Evolutionary conservation across 2,797 vertebrate genomes (phyloP).

Genomic region (Aulostomus chinensis): DNA sequence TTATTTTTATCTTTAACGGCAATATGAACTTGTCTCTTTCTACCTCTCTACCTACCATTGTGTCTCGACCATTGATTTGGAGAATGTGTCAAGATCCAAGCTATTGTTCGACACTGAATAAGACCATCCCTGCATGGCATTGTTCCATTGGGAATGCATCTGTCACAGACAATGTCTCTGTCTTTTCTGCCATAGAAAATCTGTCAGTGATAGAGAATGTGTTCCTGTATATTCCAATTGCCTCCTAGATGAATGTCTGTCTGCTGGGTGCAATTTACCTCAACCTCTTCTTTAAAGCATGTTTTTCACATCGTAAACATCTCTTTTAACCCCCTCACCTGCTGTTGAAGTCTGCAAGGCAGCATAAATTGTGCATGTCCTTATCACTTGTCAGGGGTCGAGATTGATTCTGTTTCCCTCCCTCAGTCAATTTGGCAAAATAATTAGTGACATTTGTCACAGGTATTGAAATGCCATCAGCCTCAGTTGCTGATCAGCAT

Average conservation of each 20-base stretch:
- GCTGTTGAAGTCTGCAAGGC: no score
- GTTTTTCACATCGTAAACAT: slow-evolving; percentile 15
- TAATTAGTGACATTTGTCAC: slow-evolving; percentile 51
- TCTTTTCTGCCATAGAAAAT: slow-evolving; percentile 55
- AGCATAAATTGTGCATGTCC: slow-evolving; percentile 20
- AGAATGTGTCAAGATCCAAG: slow-evolving; percentile 64
- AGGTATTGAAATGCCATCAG: slow-evolving; percentile 27
- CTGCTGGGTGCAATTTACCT: no score
- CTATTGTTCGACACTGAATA: slow-evolving; percentile 65
- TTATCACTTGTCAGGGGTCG: slow-evolving; percentile 27
- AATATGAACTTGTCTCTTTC: slow-evolving; percentile 53
- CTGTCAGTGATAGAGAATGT: slow-evolving; percentile 61
- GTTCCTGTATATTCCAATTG: slow-evolving; percentile 48
- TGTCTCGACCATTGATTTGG: slow-evolving; percentile 58
- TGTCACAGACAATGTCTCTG: slow-evolving; percentile 61
- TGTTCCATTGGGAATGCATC: slow-evolving; percentile 62
- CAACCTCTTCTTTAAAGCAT: no score
- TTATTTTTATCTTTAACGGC: slow-evolving; percentile 59
- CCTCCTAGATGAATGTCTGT: slow-evolving; percentile 54
- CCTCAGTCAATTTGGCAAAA: slow-evolving; percentile 24
- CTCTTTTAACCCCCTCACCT: no score
- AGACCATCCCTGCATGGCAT: slow-evolving; percentile 53
- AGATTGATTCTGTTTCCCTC: slow-evolving; percentile 42
- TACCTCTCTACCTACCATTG: slow-evolving; percentile 45
- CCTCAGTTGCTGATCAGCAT: slow-evolving; percentile 14